Evolutionary conservation across 2,113 vertebrate genomes (phyloP), one percentile per base, ranked within the genome.

Genomic region (Oreotrochilus melanogaster): DNA sequence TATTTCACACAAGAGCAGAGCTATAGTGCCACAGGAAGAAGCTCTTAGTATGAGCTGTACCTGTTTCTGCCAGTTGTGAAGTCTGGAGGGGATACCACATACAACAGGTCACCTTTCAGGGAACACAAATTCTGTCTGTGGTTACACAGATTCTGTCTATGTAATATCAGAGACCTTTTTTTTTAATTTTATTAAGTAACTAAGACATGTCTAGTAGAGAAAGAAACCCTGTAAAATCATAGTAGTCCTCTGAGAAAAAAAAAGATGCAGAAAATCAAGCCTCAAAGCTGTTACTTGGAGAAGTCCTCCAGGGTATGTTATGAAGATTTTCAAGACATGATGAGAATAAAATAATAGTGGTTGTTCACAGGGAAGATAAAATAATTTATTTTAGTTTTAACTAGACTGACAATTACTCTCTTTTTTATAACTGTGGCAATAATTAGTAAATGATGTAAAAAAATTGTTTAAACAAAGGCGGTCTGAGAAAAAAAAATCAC

Each of bases 281-380:
- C 37, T 73, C 21, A 73, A 76, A 78, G 53, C 62, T 90, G 45
- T 69, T 76, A 37, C n/a, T 86, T 90, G 62, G 43, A 71, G 47
- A 80, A 61, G 39, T 56, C 92, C 80, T 81, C n/a, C 19, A 35
- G 57, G 14, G 56, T 62, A 33, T 7, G 2, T 50, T 73, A 57
- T 43, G 72, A 43, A 60, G 12, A 60, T 85, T 87, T 86, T 51
- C 64, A 28, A 56, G 92, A 73, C 28, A 10, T 11, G 43, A 37
- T 45, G 65, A 83, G 51, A 60, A 61, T 72, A 69, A 88, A 84
- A 54, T n/a, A 60, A 48, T 64, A 45, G 79, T 73, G 50, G 58
- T 42, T 78, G 21, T 47, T 72, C 47, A 48, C 33, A 60, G 28
- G 28, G 28, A 71, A 81, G 19, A 81, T 45, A 1, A 28, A 23